phyloP scores from a whole-genome alignment of 2,888 invertebrate genomes.

The Volucella inanis region DNA sequence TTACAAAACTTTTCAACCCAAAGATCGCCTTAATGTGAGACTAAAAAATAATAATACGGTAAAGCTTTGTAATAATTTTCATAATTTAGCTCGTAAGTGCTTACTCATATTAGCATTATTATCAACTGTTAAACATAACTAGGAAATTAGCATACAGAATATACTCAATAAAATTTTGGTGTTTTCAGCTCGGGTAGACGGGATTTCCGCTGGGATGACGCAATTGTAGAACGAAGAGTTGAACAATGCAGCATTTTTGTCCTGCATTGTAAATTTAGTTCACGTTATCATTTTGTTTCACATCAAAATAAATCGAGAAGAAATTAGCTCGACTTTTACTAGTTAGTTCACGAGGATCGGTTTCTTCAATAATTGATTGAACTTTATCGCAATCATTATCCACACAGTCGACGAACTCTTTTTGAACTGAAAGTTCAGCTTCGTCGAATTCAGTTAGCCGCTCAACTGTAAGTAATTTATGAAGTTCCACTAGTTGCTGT shows the following conservation, averaged over 20 bases:
- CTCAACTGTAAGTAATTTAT: constrained; percentile 32
- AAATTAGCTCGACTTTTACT: constrained; percentile 21
- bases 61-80: too few species aligned
- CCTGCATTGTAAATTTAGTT: constrained; percentile 23
- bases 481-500: constrained; percentile 34
- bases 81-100: too few species aligned
- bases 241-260: constrained; percentile 38
- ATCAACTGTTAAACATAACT: constrained; percentile 66
- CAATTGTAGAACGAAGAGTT: constrained; percentile 21
- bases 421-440: constrained; percentile 54
- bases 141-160: constrained; percentile 63
- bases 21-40: constrained; percentile 67
- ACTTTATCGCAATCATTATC: constrained; percentile 38
- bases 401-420: constrained; percentile 53
- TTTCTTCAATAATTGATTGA: constrained; percentile 35
- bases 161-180: constrained; percentile 58
- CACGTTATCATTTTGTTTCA: constrained; percentile 53
- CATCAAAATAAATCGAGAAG: constrained; percentile 41
- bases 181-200: constrained; percentile 63
- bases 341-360: constrained; percentile 11
- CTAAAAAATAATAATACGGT: constrained; percentile 74
- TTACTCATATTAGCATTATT: too few species aligned
- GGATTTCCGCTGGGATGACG: constrained; percentile 36
- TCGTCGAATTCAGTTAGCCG: constrained; percentile 49
- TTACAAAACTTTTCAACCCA: constrained; percentile 42